Conservation (phyloP, 2,113 vertebrate species). For the Thymallus thymallus region DNA sequence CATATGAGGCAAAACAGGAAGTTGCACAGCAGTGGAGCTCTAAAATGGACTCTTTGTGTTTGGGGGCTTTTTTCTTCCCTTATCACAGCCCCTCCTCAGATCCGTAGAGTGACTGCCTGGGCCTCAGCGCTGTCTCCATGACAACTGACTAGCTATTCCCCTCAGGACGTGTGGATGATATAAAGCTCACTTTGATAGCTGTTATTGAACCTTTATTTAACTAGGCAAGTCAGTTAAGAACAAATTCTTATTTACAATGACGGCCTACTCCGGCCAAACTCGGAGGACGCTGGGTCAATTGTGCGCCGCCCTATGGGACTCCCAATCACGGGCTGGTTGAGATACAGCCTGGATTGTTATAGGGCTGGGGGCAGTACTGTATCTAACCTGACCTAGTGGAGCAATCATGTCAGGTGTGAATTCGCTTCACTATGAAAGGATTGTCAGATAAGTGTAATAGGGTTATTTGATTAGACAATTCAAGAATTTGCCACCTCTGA, state of each 20-base stretch:
- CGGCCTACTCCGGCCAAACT: no score
- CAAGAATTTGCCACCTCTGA: no score
- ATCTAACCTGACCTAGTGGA: neutral
- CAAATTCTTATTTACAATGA: no score
- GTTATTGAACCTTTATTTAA: no score
- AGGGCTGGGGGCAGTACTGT: neutral
- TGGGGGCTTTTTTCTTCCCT: neutral
- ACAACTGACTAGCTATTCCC: slow-evolving; percentile 30
- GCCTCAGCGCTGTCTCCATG: slow-evolving; percentile 31
- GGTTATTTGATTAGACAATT: no score
- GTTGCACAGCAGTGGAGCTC: neutral
- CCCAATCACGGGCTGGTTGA: no score
- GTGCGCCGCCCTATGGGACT: no score
- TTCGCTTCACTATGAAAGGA: no score
- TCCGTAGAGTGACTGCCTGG: neutral
- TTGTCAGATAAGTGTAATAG: no score
- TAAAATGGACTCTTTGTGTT: neutral
- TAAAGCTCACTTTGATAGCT: neutral
- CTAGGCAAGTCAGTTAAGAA: no score
- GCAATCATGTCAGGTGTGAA: neutral
- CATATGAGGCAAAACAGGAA: slow-evolving; percentile 7
- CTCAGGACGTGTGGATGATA: neutral
- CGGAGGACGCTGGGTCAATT: no score
- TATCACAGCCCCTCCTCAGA: neutral
- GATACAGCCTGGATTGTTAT: no score